Evolutionary conservation across 2,888 invertebrate genomes (phyloP).

Genomic region (Pocota personata): DNA sequence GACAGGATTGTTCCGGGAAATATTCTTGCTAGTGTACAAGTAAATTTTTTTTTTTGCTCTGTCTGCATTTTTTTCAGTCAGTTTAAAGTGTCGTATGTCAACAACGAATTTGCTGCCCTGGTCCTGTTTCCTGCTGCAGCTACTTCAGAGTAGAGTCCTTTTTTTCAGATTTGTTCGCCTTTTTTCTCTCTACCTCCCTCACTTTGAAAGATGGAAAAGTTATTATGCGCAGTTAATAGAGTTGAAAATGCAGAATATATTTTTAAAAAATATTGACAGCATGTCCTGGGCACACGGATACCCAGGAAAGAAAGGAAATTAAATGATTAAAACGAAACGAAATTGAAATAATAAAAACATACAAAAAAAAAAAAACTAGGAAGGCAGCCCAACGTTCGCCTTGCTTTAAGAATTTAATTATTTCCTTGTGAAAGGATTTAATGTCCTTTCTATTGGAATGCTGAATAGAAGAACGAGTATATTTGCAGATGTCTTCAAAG

Average conservation of each 20-base stretch:
- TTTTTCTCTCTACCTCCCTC: not conserved
- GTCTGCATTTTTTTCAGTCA: constrained; percentile 1
- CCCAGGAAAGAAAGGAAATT: constrained; percentile 39
- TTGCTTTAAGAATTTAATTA: constrained; percentile 72
- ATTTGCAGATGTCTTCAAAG: constrained; percentile 68
- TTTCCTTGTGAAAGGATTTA: constrained; percentile 67
- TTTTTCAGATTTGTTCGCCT: not conserved
- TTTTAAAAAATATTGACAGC: constrained; percentile 60
- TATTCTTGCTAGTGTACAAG: constrained; percentile 45
- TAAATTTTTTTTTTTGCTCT: constrained; percentile 17
- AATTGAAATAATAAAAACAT: constrained; percentile 32
- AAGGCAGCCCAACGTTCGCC: not conserved
- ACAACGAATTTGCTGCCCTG: constrained; percentile 33
- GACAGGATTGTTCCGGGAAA: constrained; percentile 65
- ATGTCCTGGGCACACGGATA: constrained; percentile 57
- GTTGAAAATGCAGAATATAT: constrained; percentile 55
- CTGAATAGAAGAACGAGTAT: constrained; percentile 54
- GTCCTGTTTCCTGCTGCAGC: constrained; percentile 54
- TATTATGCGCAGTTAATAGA: constrained; percentile 60
- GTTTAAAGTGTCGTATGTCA: constrained; percentile 52
- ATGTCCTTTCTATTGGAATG: constrained; percentile 47
- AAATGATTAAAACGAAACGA: constrained; percentile 51
- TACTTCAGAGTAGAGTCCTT: not conserved
- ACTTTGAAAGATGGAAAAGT: constrained; percentile 32
- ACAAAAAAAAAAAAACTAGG: not conserved